These are phyloP conservation scores for Ondatra zibethicus DNA, from an alignment of 2,113 vertebrate species.

Conservation along the genomic window DNA sequence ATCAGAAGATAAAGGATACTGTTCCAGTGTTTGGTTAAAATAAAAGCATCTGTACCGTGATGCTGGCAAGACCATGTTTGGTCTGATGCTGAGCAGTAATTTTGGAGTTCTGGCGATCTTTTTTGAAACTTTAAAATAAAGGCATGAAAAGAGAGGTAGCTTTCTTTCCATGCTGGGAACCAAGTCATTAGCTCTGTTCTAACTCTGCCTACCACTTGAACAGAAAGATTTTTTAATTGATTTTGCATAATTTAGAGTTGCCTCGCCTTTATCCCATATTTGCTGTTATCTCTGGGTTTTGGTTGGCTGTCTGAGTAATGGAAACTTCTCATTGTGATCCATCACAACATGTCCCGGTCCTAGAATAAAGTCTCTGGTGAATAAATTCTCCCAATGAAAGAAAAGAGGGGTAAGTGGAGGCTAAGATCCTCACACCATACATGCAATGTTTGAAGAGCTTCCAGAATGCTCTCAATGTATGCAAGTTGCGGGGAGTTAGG, in stretches of 20 bases:
- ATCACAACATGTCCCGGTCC: neutral
- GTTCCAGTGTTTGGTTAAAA: neutral
- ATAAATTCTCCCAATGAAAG: neutral
- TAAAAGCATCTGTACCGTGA: neutral
- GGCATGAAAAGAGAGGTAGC: neutral
- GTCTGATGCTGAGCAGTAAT: neutral
- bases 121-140: neutral
- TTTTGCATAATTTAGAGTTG: neutral
- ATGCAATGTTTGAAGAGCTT: neutral
- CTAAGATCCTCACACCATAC: neutral
- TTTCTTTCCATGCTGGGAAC: neutral
- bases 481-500: neutral
- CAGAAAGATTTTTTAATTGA: neutral
- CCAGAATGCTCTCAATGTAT: neutral
- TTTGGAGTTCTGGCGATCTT: neutral
- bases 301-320: neutral
- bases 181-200: neutral
- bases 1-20: constrained; percentile 18
- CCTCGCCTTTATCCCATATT: neutral
- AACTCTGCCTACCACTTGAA: neutral
- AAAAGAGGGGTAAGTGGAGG: neutral
- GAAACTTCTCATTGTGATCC: neutral
- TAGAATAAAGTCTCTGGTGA: neutral
- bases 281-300: neutral
- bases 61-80: neutral